These are phyloP conservation scores for Bugula neritina DNA, from an alignment of 2,888 invertebrate genomes.

Conservation along the genomic window DNA sequence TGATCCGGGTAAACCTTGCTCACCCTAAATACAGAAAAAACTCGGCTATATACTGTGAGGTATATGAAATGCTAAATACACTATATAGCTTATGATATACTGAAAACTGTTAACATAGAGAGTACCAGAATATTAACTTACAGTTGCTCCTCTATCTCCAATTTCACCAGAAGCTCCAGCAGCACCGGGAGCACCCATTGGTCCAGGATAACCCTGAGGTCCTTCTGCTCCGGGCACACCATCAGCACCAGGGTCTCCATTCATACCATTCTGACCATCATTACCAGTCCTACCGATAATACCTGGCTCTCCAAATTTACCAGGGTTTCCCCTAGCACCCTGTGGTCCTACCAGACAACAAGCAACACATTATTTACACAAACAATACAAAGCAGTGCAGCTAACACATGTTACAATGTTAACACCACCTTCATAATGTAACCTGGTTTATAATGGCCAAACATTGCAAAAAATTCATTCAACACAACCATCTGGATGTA, in stretches of 20 bases:
- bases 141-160: slow-evolving; percentile 21
- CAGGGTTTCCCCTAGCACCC: slow-evolving; percentile 9
- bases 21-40: not conserved
- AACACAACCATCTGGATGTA: no score
- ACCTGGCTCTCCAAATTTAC: slow-evolving; percentile 15
- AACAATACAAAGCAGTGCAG: no score
- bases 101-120: no score
- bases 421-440: no score
- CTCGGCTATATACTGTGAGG: no score
- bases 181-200: slow-evolving; percentile 18
- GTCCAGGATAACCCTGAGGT: slow-evolving; percentile 23
- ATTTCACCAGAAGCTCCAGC: slow-evolving; percentile 24
- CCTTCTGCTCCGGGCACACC: slow-evolving; percentile 23
- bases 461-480: no score
- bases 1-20: slow-evolving; percentile 7
- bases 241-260: slow-evolving; percentile 26
- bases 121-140: not conserved
- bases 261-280: slow-evolving; percentile 25
- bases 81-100: no score
- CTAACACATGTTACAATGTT: no score
- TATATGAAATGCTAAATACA: no score
- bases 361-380: no score
- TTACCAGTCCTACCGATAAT: slow-evolving; percentile 14
- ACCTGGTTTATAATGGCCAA: no score
- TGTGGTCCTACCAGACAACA: not conserved